Percentiles rank a stretch among this genome's conserved stretches.
phyloP scores from a whole-genome alignment of 2,888 invertebrate species.

The Phanerotoma sp. region DNA sequence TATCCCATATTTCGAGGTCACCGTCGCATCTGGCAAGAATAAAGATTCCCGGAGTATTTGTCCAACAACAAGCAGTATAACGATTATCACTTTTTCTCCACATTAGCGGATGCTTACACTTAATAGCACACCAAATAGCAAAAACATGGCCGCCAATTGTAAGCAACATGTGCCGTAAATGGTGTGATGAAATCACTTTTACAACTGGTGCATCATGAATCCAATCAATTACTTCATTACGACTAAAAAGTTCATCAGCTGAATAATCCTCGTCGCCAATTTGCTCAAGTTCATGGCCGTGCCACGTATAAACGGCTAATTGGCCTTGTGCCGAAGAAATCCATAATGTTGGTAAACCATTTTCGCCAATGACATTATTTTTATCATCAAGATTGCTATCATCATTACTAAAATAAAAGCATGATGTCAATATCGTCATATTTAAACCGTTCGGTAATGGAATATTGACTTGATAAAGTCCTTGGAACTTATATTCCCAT shows the following conservation, averaged over 20 bases:
- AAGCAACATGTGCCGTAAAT: conserved; percentile 66
- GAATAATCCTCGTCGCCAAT: conserved; percentile 61
- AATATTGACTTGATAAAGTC: too few relatives aligned
- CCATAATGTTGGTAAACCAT: conserved; percentile 34
- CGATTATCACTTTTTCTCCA: conserved; percentile 65
- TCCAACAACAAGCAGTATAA: conserved; percentile 73
- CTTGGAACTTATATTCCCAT: too few relatives aligned
- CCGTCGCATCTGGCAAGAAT: conserved; percentile 73
- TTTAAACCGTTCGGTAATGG: too few relatives aligned
- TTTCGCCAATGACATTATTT: too few relatives aligned
- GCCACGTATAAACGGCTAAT: conserved; percentile 61
- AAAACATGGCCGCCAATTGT: conserved; percentile 76
- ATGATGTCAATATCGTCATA: too few relatives aligned
- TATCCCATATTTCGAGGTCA: conserved; percentile 78
- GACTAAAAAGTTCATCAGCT: not conserved
- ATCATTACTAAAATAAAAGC: conserved; percentile 35
- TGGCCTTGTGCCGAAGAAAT: conserved; percentile 48
- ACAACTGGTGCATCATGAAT: conserved; percentile 74
- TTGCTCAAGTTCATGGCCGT: conserved; percentile 66
- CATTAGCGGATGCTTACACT: conserved; percentile 63
- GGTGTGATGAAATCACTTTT: conserved; percentile 65
- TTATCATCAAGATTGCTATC: conserved; percentile 2
- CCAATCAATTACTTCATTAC: conserved; percentile 40
- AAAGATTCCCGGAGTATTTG: conserved; percentile 69
- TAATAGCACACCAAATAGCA: conserved; percentile 72